Evolutionary conservation across 2,113 vertebrate species (phyloP), one percentile per base, ranked within the genome.

Genomic region (Halichoerus grypus): DNA sequence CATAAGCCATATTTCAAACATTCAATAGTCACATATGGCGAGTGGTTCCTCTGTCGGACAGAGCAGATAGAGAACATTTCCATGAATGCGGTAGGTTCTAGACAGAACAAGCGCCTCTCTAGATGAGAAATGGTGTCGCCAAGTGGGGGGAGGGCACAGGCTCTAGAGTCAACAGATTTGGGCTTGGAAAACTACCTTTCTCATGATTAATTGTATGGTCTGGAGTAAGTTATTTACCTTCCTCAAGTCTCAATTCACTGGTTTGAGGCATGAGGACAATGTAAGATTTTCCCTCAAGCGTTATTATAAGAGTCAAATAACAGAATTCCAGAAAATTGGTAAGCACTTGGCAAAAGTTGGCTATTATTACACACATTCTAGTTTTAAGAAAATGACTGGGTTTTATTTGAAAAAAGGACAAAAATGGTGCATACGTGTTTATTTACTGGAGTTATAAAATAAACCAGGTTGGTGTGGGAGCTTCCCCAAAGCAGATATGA

Each of bases 381-480:
- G 42, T 72, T 88, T 91, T 69, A 53, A 90, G 57, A 71, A 91
- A 91, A 79, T 13, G 5, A 9, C 14, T 21, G 69, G 31, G 0
- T 49, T 92, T 91, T 86, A 59, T 89, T 95, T 88, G 59, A 36
- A 83, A 91, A 31, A 84, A 77, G 46, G 5, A 28, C 57, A 42
- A 76, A 49, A 33, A 82, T 69, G n/a, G 67, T 55, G 2, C 24
- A 46, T n/a, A 46, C 2, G 6, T 51, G n/a, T 83, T 71, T 33
- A 57, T n/a, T 83, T 93, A 63, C 5, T 2, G 1, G 59, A 53
- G 3, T 49, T 31, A 65, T 65, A 33, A 65, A 65, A 31, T 65
- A 65, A 65, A 16, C 63, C 63, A 65, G 63, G 14, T 33, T 74
- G 46, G 5, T 55, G 22, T 46, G 36, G 69, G 12, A 79, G 10